Percentiles rank a stretch among this genome's conserved stretches.
These are phyloP conservation scores for Apantesis nais DNA, from an alignment of 2,888 invertebrate species.

Conservation along the genomic window DNA sequence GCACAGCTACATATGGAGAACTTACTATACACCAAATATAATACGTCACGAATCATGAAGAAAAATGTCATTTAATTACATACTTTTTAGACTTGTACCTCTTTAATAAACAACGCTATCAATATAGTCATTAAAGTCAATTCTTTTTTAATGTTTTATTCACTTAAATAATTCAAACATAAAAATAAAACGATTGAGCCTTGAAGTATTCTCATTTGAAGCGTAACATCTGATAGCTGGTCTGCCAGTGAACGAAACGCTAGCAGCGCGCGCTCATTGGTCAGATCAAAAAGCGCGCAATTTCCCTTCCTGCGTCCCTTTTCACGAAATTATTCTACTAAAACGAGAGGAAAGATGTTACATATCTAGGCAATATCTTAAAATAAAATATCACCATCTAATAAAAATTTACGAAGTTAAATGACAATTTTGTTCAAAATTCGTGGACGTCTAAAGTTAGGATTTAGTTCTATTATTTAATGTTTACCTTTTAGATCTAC, in stretches of 20 bases:
- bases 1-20: background rate
- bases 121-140: background rate
- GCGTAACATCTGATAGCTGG: background rate
- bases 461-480: background rate
- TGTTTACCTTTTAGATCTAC: constrained; percentile 2
- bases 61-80: background rate
- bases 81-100: background rate
- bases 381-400: background rate
- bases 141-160: background rate
- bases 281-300: background rate
- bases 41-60: background rate
- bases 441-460: background rate
- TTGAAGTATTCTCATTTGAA: too few relatives aligned
- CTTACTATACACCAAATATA: background rate
- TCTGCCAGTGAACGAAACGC: background rate
- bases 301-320: background rate
- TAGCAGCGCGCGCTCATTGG: background rate
- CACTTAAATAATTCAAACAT: background rate
- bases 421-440: background rate
- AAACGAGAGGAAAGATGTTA: background rate
- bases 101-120: background rate
- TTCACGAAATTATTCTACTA: background rate
- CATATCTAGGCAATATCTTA: background rate
- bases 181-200: background rate
- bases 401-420: background rate